Conservation (phyloP, 2,797 vertebrate genomes). For the Lepilemur ruficaudatus region DNA sequence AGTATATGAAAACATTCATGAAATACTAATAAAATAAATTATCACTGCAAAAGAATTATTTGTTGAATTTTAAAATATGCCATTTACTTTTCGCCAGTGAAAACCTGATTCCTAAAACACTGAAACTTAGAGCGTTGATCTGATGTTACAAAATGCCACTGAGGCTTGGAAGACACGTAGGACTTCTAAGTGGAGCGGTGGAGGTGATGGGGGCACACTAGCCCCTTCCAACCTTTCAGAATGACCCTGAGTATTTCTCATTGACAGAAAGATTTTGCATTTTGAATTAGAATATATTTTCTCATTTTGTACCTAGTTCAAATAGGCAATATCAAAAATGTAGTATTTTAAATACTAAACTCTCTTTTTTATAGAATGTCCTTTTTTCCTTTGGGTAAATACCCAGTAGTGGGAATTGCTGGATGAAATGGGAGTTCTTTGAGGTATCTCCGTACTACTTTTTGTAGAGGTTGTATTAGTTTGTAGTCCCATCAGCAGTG, state of each 20-base stretch:
- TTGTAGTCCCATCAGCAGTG: too few species aligned
- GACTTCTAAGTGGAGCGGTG: background rate
- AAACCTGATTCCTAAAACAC: slow-evolving; percentile 32
- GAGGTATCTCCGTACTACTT: too few species aligned
- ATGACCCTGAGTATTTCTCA: background rate
- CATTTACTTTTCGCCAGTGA: background rate
- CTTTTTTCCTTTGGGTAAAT: too few species aligned
- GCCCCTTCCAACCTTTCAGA: background rate
- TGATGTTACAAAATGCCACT: background rate
- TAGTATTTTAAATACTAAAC: slow-evolving; percentile 28
- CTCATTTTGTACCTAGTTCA: slow-evolving; percentile 34
- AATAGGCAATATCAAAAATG: slow-evolving; percentile 6
- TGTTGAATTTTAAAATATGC: slow-evolving; percentile 13
- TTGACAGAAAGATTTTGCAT: slow-evolving; percentile 32
- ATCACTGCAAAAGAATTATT: slow-evolving; percentile 43
- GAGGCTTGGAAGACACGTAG: background rate
- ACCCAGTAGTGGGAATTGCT: too few species aligned
- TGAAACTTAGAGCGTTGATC: slow-evolving; percentile 16
- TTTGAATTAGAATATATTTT: slow-evolving; percentile 36
- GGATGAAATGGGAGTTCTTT: too few species aligned
- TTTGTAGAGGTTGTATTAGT: too few species aligned
- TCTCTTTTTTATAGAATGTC: background rate
- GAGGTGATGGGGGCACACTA: background rate
- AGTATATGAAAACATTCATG: background rate
- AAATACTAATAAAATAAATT: slow-evolving; percentile 22